Conservation (phyloP, 2,888 invertebrate species). For the Apodemia hepburni region DNA sequence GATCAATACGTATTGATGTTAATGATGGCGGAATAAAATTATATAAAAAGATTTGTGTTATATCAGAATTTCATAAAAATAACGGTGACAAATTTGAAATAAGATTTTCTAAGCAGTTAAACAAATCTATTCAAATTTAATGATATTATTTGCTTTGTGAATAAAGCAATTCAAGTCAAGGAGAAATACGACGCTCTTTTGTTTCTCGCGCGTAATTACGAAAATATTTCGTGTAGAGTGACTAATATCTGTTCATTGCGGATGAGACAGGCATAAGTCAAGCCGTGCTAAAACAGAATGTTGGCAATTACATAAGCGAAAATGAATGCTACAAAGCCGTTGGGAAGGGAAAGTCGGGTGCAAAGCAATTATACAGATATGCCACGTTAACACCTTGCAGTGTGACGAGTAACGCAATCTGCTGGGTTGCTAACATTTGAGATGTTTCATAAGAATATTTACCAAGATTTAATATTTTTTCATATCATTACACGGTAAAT, state of each 20-base stretch:
- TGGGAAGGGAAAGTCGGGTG: slow-evolving; percentile 63
- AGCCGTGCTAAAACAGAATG: slow-evolving; percentile 53
- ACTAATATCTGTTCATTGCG: slow-evolving; percentile 52
- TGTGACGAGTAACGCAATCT: slow-evolving; percentile 40
- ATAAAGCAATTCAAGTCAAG: slow-evolving; percentile 39
- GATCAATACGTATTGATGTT: too few species aligned
- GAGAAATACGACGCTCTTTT: slow-evolving; percentile 44
- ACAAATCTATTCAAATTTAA: not conserved
- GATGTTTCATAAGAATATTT: slow-evolving; percentile 1
- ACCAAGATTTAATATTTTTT: not conserved
- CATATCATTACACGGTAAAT: too few species aligned
- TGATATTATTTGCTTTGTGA: slow-evolving; percentile 26
- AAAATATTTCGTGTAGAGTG: slow-evolving; percentile 54
- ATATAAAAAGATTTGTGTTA: not conserved
- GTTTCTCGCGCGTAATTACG: slow-evolving; percentile 52
- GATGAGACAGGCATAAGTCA: slow-evolving; percentile 41
- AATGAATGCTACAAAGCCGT: slow-evolving; percentile 64
- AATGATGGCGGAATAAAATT: not conserved
- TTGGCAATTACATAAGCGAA: slow-evolving; percentile 73
- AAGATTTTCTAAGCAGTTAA: not conserved
- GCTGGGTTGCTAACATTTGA: slow-evolving; percentile 35
- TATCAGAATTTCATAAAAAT: not conserved
- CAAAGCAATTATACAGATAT: slow-evolving; percentile 69
- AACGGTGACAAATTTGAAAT: not conserved
- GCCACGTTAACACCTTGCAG: slow-evolving; percentile 46